These are phyloP conservation scores for Rhinatrema bivittatum DNA, from an alignment of 2,797 vertebrate species.

Conservation along the genomic window DNA sequence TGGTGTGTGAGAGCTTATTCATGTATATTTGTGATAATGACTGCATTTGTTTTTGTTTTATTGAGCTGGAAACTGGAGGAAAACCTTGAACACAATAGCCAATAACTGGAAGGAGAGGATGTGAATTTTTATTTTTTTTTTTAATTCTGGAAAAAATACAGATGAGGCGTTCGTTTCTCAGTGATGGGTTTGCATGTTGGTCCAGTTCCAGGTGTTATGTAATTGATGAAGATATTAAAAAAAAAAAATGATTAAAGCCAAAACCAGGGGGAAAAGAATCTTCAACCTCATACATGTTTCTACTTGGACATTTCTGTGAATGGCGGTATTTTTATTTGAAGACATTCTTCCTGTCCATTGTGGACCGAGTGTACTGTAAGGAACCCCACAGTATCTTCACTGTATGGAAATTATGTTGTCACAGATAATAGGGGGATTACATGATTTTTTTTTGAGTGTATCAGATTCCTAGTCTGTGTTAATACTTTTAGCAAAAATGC, in stretches of 20 bases:
- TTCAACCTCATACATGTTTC: constrained; percentile 34
- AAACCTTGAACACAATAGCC: constrained; percentile 51
- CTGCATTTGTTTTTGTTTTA: constrained; percentile 53
- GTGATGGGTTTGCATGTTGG: constrained; percentile 38
- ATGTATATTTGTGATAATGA: constrained; percentile 54
- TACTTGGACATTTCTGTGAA: constrained; percentile 34
- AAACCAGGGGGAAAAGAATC: constrained; percentile 42
- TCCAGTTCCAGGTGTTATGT: constrained; percentile 21
- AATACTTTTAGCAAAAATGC: too few species aligned
- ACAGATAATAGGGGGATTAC: constrained; percentile 43
- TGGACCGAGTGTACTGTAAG: constrained; percentile 42
- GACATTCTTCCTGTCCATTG: constrained; percentile 28
- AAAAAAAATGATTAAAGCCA: constrained; percentile 33
- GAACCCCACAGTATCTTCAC: constrained; percentile 38
- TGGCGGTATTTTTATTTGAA: constrained; percentile 29
- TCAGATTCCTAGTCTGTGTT: constrained; percentile 60
- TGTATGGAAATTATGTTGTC: constrained; percentile 44
- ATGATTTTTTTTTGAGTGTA: constrained; percentile 41
- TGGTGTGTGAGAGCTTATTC: constrained; percentile 53
- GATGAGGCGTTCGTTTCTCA: constrained; percentile 12
- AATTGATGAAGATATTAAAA: constrained; percentile 38
- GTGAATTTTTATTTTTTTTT: constrained; percentile 51
- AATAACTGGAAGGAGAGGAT: constrained; percentile 74
- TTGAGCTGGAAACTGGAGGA: constrained; percentile 57
- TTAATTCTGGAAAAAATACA: constrained; percentile 30